phyloP scores from a whole-genome alignment of 1,140 invertebrate species.

The Cataglyphis hispanica region DNA sequence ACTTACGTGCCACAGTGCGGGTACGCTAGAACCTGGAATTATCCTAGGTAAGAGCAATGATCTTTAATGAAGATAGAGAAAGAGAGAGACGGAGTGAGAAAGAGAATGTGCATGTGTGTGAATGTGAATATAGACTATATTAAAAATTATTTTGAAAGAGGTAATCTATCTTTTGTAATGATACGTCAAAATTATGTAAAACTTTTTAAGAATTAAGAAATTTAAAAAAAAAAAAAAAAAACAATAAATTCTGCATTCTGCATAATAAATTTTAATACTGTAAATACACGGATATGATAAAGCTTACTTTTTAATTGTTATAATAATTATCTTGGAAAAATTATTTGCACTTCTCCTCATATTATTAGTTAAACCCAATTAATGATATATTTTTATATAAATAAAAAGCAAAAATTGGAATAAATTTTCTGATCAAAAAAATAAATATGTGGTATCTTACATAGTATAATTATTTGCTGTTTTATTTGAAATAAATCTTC shows the following conservation, averaged over 20 bases:
- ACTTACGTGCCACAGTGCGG: constrained; percentile 21
- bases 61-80: neutral
- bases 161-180: neutral
- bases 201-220: neutral
- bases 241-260: too few relatives aligned
- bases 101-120: too few relatives aligned
- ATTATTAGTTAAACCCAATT: too few relatives aligned
- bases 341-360: neutral
- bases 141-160: neutral
- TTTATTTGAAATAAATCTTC: neutral
- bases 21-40: constrained; percentile 7
- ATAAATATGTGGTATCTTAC: neutral
- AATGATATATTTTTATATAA: too few relatives aligned
- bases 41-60: constrained; percentile 3
- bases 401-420: neutral
- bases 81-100: too few relatives aligned
- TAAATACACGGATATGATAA: neutral
- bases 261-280: neutral
- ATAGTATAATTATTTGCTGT: neutral
- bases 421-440: neutral
- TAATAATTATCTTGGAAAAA: neutral
- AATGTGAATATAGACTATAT: neutral
- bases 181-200: neutral
- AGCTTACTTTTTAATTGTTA: neutral
- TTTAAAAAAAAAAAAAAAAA: neutral